phyloP scores from a whole-genome alignment of 35 echinoderm and acorn worm genomes.

The Anneissia japonica region DNA sequence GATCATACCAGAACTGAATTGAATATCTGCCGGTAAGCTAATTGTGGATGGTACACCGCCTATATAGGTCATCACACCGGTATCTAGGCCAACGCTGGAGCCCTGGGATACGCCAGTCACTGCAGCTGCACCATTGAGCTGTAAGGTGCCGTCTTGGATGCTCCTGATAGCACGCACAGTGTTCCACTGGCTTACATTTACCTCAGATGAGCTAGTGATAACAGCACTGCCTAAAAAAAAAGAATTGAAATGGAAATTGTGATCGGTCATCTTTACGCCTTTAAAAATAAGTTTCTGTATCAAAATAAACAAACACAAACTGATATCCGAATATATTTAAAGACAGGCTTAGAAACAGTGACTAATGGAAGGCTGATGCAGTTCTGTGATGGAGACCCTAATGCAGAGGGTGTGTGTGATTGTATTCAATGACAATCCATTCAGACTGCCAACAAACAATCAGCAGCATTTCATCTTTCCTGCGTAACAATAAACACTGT shows the following conservation, averaged over 20 bases:
- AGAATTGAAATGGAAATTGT: too few relatives aligned
- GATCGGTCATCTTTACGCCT: background rate
- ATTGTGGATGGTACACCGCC: constrained; percentile 56
- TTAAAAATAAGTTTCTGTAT: background rate
- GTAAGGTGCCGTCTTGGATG: constrained; percentile 36
- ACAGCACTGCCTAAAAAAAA: constrained; percentile 51
- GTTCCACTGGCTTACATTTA: constrained; percentile 57
- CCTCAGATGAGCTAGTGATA: constrained; percentile 32
- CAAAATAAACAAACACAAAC: too few relatives aligned
- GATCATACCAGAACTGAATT: constrained; percentile 53
- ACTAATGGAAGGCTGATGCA: too few relatives aligned
- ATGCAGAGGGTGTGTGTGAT: too few relatives aligned
- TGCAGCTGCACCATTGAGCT: constrained; percentile 37
- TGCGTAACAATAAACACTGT: background rate
- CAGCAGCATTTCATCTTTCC: background rate
- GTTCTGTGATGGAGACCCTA: too few relatives aligned
- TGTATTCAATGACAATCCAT: constrained; percentile 59
- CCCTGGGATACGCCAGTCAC: constrained; percentile 53
- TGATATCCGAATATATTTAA: too few relatives aligned
- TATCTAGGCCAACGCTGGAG: constrained; percentile 33
- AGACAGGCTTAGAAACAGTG: too few relatives aligned
- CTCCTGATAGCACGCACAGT: constrained; percentile 38
- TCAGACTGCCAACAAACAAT: too few relatives aligned
- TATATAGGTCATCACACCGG: constrained; percentile 44
- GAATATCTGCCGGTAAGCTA: constrained; percentile 47